phyloP scores from a whole-genome alignment of 2,797 vertebrate species.

The Phalloptychus januarius region DNA sequence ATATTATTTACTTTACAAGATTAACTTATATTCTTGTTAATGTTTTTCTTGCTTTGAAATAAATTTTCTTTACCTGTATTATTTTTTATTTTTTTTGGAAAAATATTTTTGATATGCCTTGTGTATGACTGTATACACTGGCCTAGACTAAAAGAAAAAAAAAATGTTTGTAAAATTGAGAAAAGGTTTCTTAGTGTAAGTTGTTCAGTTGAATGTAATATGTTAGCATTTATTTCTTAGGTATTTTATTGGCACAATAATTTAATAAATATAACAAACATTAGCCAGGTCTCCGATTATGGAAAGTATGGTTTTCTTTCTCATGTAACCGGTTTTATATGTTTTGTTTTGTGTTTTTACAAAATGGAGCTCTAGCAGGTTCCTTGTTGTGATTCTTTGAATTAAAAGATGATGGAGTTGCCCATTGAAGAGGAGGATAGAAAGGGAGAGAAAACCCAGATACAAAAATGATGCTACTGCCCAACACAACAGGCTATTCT shows the following conservation, averaged over 20 bases:
- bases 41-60: neutral
- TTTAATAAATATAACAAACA: conserved; percentile 22
- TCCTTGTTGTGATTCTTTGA: conserved; percentile 51
- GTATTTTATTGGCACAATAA: neutral
- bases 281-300: neutral
- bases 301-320: conserved; percentile 18
- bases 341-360: conserved; percentile 4
- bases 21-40: neutral
- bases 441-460: conserved; percentile 58
- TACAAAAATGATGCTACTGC: conserved; percentile 74
- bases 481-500: conserved; percentile 79
- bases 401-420: conserved; percentile 60
- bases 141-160: neutral
- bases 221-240: neutral
- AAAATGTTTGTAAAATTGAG: neutral
- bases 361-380: conserved; percentile 23
- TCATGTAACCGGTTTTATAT: conserved; percentile 26
- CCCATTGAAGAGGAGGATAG: conserved; percentile 48
- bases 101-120: neutral
- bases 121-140: neutral
- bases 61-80: neutral
- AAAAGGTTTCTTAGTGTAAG: neutral
- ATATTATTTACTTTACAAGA: neutral
- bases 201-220: neutral
- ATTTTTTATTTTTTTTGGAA: neutral